Conservation (phyloP, 2,113 vertebrate species). For the Pleuronectes platessa region DNA sequence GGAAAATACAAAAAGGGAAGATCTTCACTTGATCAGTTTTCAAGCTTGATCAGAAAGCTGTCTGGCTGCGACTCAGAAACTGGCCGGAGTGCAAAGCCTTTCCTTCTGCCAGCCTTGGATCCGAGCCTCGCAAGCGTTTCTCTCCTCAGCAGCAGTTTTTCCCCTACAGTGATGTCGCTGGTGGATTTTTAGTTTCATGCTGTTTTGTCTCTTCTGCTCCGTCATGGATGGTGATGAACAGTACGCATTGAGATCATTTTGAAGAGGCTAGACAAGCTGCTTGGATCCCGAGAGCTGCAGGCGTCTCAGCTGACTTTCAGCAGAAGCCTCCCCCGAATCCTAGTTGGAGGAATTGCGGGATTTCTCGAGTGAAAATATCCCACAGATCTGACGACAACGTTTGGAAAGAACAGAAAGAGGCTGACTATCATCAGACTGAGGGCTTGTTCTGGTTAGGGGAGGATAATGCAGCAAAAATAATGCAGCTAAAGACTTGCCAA, state of each 20-base stretch:
- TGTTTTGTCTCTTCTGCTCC: constrained; percentile 15
- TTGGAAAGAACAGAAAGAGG: not conserved
- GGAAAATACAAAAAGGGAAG: constrained; percentile 13
- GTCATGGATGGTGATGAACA: constrained; percentile 5
- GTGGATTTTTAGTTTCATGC: constrained; percentile 32
- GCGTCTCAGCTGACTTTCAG: constrained; percentile 29
- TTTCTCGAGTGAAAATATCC: constrained; percentile 4
- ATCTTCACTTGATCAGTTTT: constrained; percentile 51
- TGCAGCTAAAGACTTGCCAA: not conserved
- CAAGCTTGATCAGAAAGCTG: constrained; percentile 49
- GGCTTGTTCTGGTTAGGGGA: not conserved
- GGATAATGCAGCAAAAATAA: not conserved
- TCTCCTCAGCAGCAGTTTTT: constrained; percentile 26
- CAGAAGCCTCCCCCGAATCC: not conserved
- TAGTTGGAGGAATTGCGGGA: not conserved
- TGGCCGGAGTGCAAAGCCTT: constrained; percentile 27
- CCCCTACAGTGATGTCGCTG: constrained; percentile 1
- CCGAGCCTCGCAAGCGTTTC: constrained; percentile 27
- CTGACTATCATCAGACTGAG: not conserved
- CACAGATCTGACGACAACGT: not conserved
- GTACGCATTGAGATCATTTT: constrained; percentile 22
- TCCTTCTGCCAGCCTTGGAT: constrained; percentile 42
- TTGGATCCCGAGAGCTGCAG: constrained; percentile 21
- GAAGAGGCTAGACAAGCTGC: constrained; percentile 31
- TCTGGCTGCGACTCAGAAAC: constrained; percentile 32